phyloP scores from a whole-genome alignment of 2,888 invertebrate species.

The Cataglyphis cursor region DNA sequence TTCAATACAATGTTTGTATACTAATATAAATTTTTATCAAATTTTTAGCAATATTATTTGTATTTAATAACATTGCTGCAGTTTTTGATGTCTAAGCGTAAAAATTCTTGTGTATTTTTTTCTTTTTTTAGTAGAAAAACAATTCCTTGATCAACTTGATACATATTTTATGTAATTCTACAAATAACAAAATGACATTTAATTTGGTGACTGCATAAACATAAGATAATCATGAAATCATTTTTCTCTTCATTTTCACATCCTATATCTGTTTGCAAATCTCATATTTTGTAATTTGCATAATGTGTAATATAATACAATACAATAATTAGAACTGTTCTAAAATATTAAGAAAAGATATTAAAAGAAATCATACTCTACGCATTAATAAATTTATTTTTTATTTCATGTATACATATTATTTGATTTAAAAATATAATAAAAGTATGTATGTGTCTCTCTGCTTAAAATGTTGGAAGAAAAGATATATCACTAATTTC shows the following conservation, averaged over 20 bases:
- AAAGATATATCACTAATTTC: neutral
- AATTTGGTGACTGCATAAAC: too few species aligned
- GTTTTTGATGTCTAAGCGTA: neutral
- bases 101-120: neutral
- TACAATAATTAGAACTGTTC: too few species aligned
- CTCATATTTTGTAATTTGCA: too few species aligned
- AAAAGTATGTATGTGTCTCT: neutral
- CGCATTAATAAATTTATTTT: neutral
- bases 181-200: neutral
- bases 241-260: too few species aligned
- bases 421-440: neutral
- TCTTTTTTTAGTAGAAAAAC: neutral
- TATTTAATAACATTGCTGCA: neutral
- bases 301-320: too few species aligned
- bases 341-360: too few species aligned
- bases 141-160: neutral
- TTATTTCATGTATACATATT: neutral
- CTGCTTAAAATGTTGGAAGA: neutral
- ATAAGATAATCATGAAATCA: too few species aligned
- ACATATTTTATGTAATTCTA: neutral
- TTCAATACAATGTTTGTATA: neutral
- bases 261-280: too few species aligned
- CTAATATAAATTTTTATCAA: too few species aligned
- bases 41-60: too few species aligned
- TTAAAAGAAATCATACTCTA: neutral